Evolutionary conservation across 2,888 invertebrate species (phyloP).

Genomic region (Brachyptera risi): DNA sequence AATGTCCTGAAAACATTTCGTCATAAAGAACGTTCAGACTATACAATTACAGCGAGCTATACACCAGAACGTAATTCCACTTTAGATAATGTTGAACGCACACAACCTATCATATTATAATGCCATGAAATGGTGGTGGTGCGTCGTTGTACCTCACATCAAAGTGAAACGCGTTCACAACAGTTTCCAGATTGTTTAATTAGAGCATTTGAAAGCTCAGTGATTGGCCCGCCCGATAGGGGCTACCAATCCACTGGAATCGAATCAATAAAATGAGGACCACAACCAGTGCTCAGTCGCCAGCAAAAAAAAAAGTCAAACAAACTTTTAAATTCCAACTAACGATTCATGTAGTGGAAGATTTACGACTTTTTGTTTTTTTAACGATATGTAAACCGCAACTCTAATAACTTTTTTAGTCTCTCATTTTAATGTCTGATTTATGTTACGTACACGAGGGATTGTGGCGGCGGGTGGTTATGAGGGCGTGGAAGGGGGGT

Average conservation of each 20-base stretch:
- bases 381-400: conserved; percentile 23
- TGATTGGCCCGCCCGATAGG: neutral
- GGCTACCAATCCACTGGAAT: neutral
- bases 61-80: too few relatives aligned
- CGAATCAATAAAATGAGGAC: neutral
- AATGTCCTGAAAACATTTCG: too few relatives aligned
- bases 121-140: too few relatives aligned
- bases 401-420: conserved; percentile 24
- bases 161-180: too few relatives aligned
- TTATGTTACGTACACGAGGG: conserved; percentile 22
- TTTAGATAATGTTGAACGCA: too few relatives aligned
- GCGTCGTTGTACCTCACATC: too few relatives aligned
- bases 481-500: neutral
- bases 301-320: neutral
- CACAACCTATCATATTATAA: too few relatives aligned
- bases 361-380: conserved; percentile 17
- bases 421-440: conserved; percentile 25
- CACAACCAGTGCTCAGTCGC: neutral
- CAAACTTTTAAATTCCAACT: conserved; percentile 13
- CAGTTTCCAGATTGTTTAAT: too few relatives aligned
- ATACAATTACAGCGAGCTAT: too few relatives aligned
- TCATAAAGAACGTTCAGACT: too few relatives aligned
- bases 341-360: conserved; percentile 13
- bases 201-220: too few relatives aligned
- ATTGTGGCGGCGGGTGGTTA: neutral